Base-by-base conservation (phyloP, 53 echinoderm and acorn worm genomes). In the Echinometra lucunter region DNA sequence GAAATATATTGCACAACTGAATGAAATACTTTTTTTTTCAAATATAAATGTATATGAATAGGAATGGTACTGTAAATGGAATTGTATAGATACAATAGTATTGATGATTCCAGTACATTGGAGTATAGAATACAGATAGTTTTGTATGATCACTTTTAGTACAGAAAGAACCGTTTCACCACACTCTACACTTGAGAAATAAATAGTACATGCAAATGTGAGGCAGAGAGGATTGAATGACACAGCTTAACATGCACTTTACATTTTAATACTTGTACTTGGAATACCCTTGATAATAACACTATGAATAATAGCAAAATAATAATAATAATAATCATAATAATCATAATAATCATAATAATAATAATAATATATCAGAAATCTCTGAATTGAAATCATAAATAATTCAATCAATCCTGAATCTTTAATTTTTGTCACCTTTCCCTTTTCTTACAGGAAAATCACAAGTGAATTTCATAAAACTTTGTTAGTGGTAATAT, bases 1-100 rank as follows among this genome's bases (percentile, higher is more conserved):
- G 49, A 85, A 85, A 49, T 49, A 85, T 85, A 85, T 85, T 85
- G 85, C 85, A 85, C 85, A 85, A 47, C n/a, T 53, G 44, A 85
- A 85, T 85, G 53, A 47, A 85, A 85, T 85, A 85, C 85, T 28
- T 53, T 85, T 85, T n/a, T 44, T 27, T 49, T 27, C 49, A 83
- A 18, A 42, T 35, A 78, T 40, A 78, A 9, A 69, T 32, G 19
- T 42, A 78, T 42, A 78, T 25, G 28, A 42, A 80, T 12, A 80
- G 19, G 85, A 49, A 85, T 49, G 49, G 47, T n/a, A n/a, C n/a
- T n/a, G n/a, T n/a, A 45, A 38, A 49, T 53, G 5, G 53, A 85
- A 28, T 42, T 21, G 38, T 18, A 82, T 82, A 35, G 38, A 66
- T 35, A 82, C 45, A 49, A 85, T 81, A 19, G 44, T 42, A 81